phyloP scores from a whole-genome alignment of 2,113 vertebrate species.

The Syngnathus typhle region DNA sequence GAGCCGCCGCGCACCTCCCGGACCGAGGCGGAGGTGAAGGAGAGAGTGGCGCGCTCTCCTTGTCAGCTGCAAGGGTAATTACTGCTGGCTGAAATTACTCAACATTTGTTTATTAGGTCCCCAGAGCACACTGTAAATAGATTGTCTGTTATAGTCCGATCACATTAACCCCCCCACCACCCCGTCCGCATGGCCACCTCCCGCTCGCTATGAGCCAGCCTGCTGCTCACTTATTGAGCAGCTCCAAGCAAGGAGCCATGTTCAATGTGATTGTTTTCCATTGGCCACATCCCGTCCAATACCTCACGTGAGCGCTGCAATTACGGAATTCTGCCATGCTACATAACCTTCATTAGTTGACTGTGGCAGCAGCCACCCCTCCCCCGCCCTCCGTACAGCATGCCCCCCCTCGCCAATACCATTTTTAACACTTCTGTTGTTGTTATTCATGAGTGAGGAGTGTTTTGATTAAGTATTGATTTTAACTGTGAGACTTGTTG shows the following conservation, averaged over 20 bases:
- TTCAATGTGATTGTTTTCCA: constrained; percentile 97
- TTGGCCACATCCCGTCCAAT: constrained; percentile 85
- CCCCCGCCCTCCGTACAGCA: no score
- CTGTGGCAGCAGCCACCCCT: constrained; percentile 45
- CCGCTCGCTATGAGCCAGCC: constrained; percentile 91
- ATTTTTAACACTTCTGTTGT: constrained; percentile 46
- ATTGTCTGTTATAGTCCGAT: constrained; percentile 99
- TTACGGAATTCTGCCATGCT: constrained; percentile 74
- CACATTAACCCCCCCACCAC: constrained; percentile 89
- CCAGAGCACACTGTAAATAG: constrained; percentile 99
- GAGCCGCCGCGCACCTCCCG: constrained; percentile 82
- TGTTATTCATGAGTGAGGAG: constrained; percentile 60
- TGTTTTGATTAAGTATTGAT: constrained; percentile 72
- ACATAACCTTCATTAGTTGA: constrained; percentile 74
- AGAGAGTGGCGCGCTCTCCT: constrained; percentile 99
- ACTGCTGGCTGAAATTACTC: constrained; percentile 99
- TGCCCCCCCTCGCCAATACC: constrained; percentile 18
- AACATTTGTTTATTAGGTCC: constrained; percentile 99
- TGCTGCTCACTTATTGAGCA: constrained; percentile 95
- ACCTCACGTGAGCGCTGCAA: constrained; percentile 77
- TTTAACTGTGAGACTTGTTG: constrained; percentile 39
- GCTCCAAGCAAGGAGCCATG: constrained; percentile 83
- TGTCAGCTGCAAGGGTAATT: constrained; percentile 99
- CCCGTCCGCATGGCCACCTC: constrained; percentile 68
- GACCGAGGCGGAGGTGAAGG: constrained; percentile 98